These are phyloP conservation scores for Apaloderma vittatum DNA, from an alignment of 2,113 vertebrate genomes.

Conservation along the genomic window DNA sequence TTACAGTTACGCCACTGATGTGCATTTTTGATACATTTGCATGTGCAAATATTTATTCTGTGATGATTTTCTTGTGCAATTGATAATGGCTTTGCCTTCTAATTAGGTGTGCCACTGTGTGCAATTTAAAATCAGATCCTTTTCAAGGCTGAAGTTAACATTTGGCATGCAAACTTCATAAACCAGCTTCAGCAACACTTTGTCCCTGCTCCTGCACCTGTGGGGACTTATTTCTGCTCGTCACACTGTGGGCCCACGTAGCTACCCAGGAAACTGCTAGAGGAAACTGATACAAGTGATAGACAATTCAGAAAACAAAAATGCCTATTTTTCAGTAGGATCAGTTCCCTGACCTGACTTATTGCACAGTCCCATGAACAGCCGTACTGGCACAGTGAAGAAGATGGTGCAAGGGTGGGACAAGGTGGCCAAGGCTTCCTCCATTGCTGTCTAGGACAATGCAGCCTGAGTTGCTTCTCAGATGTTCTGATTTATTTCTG, in stretches of 20 bases:
- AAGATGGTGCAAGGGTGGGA: background rate
- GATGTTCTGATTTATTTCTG: background rate
- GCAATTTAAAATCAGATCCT: background rate
- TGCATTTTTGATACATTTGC: background rate
- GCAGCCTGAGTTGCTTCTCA: background rate
- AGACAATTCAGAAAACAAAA: slow-evolving; percentile 35
- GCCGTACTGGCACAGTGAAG: background rate
- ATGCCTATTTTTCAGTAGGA: slow-evolving; percentile 5
- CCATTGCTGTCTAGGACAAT: background rate
- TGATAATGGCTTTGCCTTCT: background rate
- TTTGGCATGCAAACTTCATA: background rate
- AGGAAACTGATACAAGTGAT: slow-evolving; percentile 23
- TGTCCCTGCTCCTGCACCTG: background rate
- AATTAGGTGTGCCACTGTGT: background rate
- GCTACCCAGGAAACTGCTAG: background rate
- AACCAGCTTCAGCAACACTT: background rate
- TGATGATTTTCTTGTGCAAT: background rate
- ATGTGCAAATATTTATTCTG: background rate
- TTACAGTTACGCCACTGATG: background rate
- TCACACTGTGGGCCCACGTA: rapidly evolving
- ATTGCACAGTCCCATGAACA: rapidly evolving
- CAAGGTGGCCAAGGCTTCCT: background rate
- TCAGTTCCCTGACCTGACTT: background rate
- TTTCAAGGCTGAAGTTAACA: background rate
- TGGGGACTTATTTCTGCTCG: background rate